Evolutionary conservation across 2,797 vertebrate genomes (phyloP).

Genomic region (Eulemur mongoz): DNA sequence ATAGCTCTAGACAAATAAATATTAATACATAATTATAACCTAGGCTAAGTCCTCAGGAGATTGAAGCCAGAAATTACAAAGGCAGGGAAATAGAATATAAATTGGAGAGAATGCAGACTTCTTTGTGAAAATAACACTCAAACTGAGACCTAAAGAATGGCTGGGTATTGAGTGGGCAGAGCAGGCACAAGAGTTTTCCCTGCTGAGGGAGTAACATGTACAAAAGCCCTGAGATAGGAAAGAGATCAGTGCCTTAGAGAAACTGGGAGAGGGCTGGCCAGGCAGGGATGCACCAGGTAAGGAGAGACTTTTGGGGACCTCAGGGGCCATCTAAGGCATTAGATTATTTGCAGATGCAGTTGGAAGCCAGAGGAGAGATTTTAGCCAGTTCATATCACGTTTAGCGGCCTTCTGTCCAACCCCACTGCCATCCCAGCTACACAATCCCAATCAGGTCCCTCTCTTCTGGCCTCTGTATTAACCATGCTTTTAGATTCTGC

Average conservation of each 20-base stretch:
- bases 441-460: neutral
- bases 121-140: neutral
- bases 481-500: neutral
- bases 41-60: neutral
- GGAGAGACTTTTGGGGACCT: neutral
- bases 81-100: neutral
- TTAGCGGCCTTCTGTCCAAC: neutral
- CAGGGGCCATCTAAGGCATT: too few relatives aligned
- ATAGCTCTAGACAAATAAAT: neutral
- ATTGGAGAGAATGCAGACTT: neutral
- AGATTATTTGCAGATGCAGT: neutral
- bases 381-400: neutral
- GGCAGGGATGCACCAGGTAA: neutral
- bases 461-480: neutral
- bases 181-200: rapidly evolving
- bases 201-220: neutral
- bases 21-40: neutral
- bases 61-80: neutral
- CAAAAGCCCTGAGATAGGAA: neutral
- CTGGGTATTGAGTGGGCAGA: neutral
- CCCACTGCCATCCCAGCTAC: neutral
- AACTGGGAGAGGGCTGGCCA: neutral
- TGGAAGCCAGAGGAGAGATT: neutral
- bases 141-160: neutral
- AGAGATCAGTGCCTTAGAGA: neutral